These are phyloP conservation scores for Alligator sinensis DNA, from an alignment of 2,113 vertebrate species.

Conservation along the genomic window DNA sequence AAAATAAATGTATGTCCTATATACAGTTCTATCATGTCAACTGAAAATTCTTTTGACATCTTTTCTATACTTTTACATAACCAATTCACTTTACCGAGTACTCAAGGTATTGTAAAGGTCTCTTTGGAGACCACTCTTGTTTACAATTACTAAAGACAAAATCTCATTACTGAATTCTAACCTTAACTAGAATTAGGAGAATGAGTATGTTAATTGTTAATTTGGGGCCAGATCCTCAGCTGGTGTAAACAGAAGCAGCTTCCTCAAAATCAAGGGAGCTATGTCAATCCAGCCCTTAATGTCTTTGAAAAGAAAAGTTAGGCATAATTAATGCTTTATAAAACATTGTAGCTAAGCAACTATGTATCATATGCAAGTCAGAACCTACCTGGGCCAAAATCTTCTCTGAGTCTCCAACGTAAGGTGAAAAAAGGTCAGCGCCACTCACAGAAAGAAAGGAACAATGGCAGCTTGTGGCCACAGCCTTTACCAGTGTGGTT, in stretches of 20 bases:
- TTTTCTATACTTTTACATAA: background rate
- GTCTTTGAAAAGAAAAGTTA: slow-evolving; percentile 6
- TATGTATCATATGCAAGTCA: background rate
- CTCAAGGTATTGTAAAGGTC: background rate
- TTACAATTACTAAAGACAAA: background rate
- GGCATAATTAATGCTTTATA: background rate
- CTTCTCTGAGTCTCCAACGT: slow-evolving; percentile 94
- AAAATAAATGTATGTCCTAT: background rate
- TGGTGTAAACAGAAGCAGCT: background rate
- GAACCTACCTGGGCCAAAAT: slow-evolving; percentile 89
- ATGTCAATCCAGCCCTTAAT: background rate
- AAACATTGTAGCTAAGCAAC: background rate
- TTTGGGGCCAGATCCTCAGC: background rate
- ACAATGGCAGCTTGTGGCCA: slow-evolving; percentile 86
- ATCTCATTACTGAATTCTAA: background rate
- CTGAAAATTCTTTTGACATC: background rate
- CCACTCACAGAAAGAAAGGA: slow-evolving; percentile 90
- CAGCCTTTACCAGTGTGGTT: slow-evolving; percentile 89
- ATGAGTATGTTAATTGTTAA: background rate
- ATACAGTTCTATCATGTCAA: background rate
- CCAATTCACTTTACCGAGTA: background rate
- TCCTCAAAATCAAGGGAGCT: background rate
- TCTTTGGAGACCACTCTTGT: background rate
- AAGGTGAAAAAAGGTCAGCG: slow-evolving; percentile 94
- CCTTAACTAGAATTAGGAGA: background rate